Percentiles rank a stretch among this genome's conserved stretches.
Evolutionary conservation across 2,113 vertebrate genomes (phyloP).

Genomic region (Dissostichus mawsoni): DNA sequence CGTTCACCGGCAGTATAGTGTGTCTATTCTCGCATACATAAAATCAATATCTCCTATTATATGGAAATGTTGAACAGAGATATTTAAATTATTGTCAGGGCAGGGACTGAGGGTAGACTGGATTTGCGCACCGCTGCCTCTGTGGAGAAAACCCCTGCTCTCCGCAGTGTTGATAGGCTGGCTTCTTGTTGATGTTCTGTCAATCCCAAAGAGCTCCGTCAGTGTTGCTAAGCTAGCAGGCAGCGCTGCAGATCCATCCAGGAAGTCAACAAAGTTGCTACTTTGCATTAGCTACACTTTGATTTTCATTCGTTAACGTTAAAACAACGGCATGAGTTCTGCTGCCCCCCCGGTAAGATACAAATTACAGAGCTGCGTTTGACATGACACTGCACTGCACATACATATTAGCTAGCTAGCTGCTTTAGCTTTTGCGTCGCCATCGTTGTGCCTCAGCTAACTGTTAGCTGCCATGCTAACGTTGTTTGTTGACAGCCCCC

Average conservation of each 20-base stretch:
- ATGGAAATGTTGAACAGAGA: neutral
- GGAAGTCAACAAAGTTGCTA: conserved; percentile 62
- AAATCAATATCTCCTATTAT: neutral
- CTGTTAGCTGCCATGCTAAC: conserved; percentile 12
- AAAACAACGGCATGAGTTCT: conserved; percentile 63
- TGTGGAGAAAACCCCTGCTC: too few species aligned
- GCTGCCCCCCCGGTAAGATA: conserved; percentile 64
- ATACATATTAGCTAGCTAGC: conserved; percentile 37
- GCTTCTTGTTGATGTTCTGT: conserved; percentile 28
- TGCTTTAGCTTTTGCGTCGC: conserved; percentile 19
- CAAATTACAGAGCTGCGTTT: neutral
- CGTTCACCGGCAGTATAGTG: neutral
- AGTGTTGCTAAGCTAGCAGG: conserved; percentile 33
- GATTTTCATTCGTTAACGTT: neutral
- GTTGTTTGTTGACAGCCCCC: conserved; percentile 11
- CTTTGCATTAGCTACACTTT: neutral
- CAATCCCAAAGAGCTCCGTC: conserved; percentile 50
- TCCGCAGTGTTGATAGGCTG: conserved; percentile 43
- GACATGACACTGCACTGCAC: neutral
- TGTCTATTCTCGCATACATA: neutral
- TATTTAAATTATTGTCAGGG: neutral
- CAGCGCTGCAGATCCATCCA: conserved; percentile 13
- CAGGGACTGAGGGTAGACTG: neutral
- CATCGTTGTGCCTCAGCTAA: neutral
- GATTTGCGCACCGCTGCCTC: neutral